These are phyloP conservation scores for Perizoma flavofasciatum DNA, from an alignment of 2,888 invertebrate genomes.

Conservation along the genomic window DNA sequence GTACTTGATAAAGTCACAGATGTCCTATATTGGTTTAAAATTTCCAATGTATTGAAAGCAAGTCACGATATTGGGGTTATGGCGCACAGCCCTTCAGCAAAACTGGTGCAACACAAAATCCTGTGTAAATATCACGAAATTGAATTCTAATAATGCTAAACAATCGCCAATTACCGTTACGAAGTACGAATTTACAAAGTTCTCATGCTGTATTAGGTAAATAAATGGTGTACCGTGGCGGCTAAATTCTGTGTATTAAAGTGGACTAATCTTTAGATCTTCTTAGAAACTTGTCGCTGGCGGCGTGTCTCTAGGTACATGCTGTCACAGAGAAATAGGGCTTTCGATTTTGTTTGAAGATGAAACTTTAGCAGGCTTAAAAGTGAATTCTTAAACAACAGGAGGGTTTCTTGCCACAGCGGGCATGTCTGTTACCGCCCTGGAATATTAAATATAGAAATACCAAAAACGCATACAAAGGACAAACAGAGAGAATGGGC, in stretches of 20 bases:
- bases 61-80: constrained; percentile 28
- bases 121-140: constrained; percentile 56
- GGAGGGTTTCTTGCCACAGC: not conserved
- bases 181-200: constrained; percentile 59
- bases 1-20: too few relatives aligned
- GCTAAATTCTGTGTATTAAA: constrained; percentile 52
- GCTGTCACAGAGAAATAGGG: constrained; percentile 51
- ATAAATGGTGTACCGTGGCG: constrained; percentile 48
- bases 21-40: not conserved
- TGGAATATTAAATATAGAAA: not conserved
- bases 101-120: constrained; percentile 33
- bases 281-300: constrained; percentile 68
- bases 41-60: constrained; percentile 10
- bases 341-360: constrained; percentile 34
- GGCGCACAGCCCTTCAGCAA: constrained; percentile 23
- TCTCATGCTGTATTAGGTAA: constrained; percentile 65
- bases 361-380: constrained; percentile 16
- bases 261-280: constrained; percentile 66
- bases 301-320: constrained; percentile 67
- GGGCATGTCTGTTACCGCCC: not conserved
- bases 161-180: constrained; percentile 67
- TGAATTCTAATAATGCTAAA: constrained; percentile 59
- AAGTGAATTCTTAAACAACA: not conserved
- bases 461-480: not conserved
- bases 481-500: too few relatives aligned